Percentiles rank a stretch among this genome's conserved stretches.
Evolutionary conservation across 1,140 invertebrate genomes (phyloP).

Genomic region (Pemphigus obesinymphae): DNA sequence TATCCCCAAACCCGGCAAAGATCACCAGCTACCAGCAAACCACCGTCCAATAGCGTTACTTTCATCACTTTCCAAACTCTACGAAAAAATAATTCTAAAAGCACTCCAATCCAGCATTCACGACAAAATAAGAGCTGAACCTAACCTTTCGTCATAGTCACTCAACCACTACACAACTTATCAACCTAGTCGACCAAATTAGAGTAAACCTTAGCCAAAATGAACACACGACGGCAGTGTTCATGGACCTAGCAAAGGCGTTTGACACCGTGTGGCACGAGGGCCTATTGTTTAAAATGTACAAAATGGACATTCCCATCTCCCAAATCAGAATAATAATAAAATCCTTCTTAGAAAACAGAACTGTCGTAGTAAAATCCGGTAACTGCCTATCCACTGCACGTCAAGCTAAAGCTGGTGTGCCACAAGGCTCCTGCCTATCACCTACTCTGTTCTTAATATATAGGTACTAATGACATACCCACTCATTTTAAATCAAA

Average conservation of each 20-base stretch:
- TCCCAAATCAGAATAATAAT: neutral
- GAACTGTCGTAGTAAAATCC: neutral
- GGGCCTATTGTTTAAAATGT: neutral
- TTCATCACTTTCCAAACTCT: neutral
- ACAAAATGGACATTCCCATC: neutral
- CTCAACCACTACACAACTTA: neutral
- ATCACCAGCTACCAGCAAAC: neutral
- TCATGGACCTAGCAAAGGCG: neutral
- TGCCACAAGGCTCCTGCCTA: too few species aligned
- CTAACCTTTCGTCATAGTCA: neutral
- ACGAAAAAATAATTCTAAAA: neutral
- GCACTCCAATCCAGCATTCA: neutral
- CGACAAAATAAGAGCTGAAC: neutral
- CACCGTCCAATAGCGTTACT: neutral
- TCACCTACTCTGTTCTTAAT: neutral
- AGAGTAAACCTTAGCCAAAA: neutral
- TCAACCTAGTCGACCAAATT: slow-evolving; percentile 25
- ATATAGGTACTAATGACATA: neutral
- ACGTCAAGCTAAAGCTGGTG: neutral
- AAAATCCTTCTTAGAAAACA: neutral
- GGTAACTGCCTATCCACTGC: neutral
- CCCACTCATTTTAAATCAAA: neutral
- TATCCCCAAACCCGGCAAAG: neutral
- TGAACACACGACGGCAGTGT: neutral
- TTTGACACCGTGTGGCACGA: too few species aligned